A percentile compares a stretch with the other conserved stretches of the same genome.
These are phyloP conservation scores for Peromyscus maniculatus DNA, from an alignment of 2,113 vertebrate species.

Conservation along the genomic window DNA sequence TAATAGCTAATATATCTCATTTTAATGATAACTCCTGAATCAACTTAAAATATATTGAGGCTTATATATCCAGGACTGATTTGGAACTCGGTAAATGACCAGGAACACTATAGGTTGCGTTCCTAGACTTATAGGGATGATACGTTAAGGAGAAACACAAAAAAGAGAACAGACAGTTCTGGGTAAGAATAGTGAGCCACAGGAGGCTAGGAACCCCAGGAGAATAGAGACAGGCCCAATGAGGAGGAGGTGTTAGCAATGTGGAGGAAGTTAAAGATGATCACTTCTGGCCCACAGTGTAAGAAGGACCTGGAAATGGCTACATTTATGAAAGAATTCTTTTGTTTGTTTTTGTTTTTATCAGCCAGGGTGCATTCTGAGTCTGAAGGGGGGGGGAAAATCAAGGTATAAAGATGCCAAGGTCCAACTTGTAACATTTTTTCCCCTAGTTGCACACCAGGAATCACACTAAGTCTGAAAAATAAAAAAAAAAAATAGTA, in stretches of 20 bases:
- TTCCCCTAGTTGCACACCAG: not conserved
- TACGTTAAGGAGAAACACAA: not conserved
- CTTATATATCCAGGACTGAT: not conserved
- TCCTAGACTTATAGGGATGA: not conserved
- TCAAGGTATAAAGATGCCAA: not conserved
- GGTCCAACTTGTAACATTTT: not conserved
- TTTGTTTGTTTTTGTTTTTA: not conserved
- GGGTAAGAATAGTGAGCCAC: not conserved
- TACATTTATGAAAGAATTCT: not conserved
- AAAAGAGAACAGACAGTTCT: not conserved
- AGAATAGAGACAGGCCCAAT: not conserved
- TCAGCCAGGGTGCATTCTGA: not conserved
- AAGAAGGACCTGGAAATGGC: not conserved
- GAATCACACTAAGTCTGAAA: not conserved
- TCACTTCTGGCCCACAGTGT: not conserved
- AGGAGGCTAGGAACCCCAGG: not conserved
- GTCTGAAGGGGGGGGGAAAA: not conserved
- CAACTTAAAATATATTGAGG: not conserved
- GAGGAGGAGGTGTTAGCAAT: not conserved
- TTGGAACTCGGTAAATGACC: not conserved
- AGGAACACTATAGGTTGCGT: not conserved
- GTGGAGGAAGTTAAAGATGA: not conserved
- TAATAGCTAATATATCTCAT: not conserved
- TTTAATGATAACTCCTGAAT: constrained; percentile 31
- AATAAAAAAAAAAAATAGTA: not conserved